Base-by-base conservation (phyloP, 2,797 vertebrate species). In the Ataeniobius toweri region DNA sequence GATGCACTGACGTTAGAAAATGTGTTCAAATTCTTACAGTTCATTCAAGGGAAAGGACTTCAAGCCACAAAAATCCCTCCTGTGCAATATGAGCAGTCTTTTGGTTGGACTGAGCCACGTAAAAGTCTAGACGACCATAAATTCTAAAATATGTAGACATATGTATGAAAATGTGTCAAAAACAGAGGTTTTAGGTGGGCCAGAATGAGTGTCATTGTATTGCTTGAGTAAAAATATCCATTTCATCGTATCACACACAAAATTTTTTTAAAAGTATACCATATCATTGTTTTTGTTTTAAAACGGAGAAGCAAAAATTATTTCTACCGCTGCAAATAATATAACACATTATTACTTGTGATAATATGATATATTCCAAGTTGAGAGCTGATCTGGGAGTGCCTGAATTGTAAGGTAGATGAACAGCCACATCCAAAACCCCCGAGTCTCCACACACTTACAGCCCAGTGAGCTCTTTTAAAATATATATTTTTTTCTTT, bases 1-100 rank as follows among this genome's bases (percentile, higher is more conserved):
- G 74, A 81, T 80, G 63, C 71, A 77, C 73, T 36, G 13, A 76
- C 74, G 6, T 80, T 67, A 75, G 73, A 71, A 71, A 71, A 84
- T 48, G 12, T 81, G 73, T 67, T 75, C 4, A 16, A 63, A 59
- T 53, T 16, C 59, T 36, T 63, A 63, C 28, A 63, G 59, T 63
- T 31, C 28, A 8, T 31, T 63, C 31, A 36, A 16, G 28, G 28
- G 31, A 16, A 63, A 63, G 31, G 58, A 14, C 58, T 59, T 28
- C 58, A 61, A 61, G 16, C 31, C 36, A 13, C 8, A 36, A 36
- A 61, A 16, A 59, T 5, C 14, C 5, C 28, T 61, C 59, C 1
- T 16, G 31, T 61, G 59, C 6, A 28, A 18, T n/a, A 61, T 55
- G 59, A 8, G 7, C n/a, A 16, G 7, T 67, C 63, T 41, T 41